Conservation (phyloP, 2,113 vertebrate genomes). For the Falco punctatus region DNA sequence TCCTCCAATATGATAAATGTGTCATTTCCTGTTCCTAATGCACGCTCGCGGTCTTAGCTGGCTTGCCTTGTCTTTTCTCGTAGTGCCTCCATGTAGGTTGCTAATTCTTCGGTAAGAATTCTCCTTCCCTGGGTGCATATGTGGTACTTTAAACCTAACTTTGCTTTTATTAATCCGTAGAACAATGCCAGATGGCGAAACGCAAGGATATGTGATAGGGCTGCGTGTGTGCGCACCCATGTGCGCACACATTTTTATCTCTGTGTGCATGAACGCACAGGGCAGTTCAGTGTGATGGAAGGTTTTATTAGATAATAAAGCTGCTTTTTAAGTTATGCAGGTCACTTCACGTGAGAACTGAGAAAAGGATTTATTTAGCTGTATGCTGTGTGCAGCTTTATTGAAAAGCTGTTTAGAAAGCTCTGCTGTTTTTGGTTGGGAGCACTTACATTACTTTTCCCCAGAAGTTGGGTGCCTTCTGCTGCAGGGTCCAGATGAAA, state of each 20-base stretch:
- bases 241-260: not conserved
- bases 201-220: accelerated
- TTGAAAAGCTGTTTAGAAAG: not conserved
- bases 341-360: not conserved
- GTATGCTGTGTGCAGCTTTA: not conserved
- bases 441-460: not conserved
- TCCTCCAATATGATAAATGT: accelerated
- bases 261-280: not conserved
- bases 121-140: not conserved
- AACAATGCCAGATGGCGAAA: constrained; percentile 6
- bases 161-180: constrained; percentile 21
- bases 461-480: not conserved
- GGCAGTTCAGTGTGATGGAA: not conserved
- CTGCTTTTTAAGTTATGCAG: not conserved
- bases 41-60: accelerated
- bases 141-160: not conserved
- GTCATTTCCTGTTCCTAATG: not conserved
- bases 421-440: not conserved
- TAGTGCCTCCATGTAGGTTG: accelerated
- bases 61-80: not conserved
- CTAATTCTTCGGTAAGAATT: not conserved
- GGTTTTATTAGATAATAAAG: not conserved
- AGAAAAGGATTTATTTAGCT: not conserved
- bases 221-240: not conserved
- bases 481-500: not conserved